Evolutionary conservation across 2,888 invertebrate species (phyloP).

Genomic region (Tiphia femorata): DNA sequence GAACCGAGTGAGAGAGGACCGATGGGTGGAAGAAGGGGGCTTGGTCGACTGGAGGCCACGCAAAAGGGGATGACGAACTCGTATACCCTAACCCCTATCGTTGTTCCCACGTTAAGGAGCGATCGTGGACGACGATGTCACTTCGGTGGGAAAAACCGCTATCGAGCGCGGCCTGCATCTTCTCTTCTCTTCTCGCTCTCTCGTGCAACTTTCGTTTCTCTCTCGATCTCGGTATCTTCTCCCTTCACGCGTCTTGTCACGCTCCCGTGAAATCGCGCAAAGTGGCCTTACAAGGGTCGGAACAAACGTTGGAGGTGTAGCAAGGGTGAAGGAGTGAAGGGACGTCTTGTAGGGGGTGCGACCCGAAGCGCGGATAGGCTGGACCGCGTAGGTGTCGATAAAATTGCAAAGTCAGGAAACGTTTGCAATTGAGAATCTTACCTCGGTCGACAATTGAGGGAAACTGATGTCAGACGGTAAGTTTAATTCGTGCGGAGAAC

Average conservation of each 20-base stretch:
- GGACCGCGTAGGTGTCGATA: too few species aligned
- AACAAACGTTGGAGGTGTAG: not conserved
- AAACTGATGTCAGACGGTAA: too few species aligned
- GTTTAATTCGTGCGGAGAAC: too few species aligned
- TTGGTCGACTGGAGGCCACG: too few species aligned
- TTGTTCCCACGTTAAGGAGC: conserved; percentile 7
- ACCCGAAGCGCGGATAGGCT: too few species aligned
- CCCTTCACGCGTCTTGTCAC: too few species aligned
- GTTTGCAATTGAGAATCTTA: too few species aligned
- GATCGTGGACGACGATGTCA: not conserved
- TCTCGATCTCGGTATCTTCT: too few species aligned
- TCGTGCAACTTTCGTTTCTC: too few species aligned
- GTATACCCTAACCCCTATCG: not conserved
- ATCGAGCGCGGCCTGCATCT: not conserved
- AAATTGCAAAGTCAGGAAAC: too few species aligned
- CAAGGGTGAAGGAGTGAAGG: not conserved
- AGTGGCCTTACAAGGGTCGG: not conserved
- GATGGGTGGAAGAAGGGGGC: not conserved
- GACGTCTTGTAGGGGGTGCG: not conserved
- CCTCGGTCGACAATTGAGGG: too few species aligned
- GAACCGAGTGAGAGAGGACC: not conserved
- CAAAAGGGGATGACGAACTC: not conserved
- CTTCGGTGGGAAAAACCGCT: conserved; percentile 1
- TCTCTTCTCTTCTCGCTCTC: too few species aligned
- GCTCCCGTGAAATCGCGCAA: not conserved